These are phyloP conservation scores for Thunnus maccoyii DNA, from an alignment of 2,113 vertebrate genomes.

Conservation along the genomic window DNA sequence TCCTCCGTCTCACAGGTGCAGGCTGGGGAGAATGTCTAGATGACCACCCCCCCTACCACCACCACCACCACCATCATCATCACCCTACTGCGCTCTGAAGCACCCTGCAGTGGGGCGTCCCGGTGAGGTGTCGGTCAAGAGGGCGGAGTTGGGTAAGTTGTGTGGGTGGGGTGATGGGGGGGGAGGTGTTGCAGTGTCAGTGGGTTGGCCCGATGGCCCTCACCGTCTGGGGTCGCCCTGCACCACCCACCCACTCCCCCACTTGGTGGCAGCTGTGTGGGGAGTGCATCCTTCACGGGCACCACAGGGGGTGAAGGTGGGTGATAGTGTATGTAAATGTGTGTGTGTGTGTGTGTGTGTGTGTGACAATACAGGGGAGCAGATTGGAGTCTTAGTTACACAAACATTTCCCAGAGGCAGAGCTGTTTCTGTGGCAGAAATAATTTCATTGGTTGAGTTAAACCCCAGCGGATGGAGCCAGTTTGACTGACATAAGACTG, in stretches of 20 bases:
- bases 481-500: background rate
- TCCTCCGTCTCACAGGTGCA: conserved; percentile 30
- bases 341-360: conserved; percentile 33
- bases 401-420: conserved; percentile 25
- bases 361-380: conserved; percentile 19
- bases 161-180: conserved; percentile 39
- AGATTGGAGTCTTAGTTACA: conserved; percentile 50
- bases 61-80: conserved; percentile 23
- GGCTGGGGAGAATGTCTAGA: background rate
- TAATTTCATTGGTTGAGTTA: background rate
- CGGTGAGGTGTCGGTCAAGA: conserved; percentile 64
- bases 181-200: conserved; percentile 45
- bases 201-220: conserved; percentile 43
- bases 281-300: conserved; percentile 63
- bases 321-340: conserved; percentile 41
- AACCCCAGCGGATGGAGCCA: background rate
- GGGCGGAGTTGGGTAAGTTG: conserved; percentile 58
- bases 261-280: conserved; percentile 67
- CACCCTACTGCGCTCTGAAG: conserved; percentile 47
- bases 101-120: conserved; percentile 41
- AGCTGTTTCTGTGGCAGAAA: conserved; percentile 21
- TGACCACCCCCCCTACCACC: background rate
- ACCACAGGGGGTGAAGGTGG: conserved; percentile 51
- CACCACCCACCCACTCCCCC: conserved; percentile 51
- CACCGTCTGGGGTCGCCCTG: conserved; percentile 54